Evolutionary conservation across 2,113 vertebrate genomes (phyloP).

Genomic region (Propithecus coquereli): DNA sequence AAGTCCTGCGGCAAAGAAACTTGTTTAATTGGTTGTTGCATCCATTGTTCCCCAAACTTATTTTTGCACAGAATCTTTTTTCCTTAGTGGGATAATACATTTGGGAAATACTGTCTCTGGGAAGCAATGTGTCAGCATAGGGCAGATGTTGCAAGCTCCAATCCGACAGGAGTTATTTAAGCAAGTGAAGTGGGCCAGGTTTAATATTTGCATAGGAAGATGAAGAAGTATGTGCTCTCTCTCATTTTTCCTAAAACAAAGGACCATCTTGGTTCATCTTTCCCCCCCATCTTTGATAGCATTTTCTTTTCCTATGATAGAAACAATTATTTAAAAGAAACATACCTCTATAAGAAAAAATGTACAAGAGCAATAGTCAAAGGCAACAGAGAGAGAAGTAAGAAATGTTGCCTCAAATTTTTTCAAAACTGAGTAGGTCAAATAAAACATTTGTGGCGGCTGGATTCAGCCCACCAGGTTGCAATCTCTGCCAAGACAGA

Average conservation of each 20-base stretch:
- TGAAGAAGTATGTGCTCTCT: not conserved
- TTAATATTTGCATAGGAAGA: not conserved
- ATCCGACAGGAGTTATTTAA: not conserved
- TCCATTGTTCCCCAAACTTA: not conserved
- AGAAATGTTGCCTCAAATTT: not conserved
- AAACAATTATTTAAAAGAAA: not conserved
- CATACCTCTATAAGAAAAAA: not conserved
- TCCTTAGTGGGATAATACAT: not conserved
- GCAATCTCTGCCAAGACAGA: not conserved
- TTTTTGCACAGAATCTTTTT: not conserved
- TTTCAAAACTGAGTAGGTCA: not conserved
- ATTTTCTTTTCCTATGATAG: not conserved
- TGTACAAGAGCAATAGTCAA: not conserved
- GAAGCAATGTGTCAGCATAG: not conserved
- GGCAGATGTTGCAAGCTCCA: not conserved
- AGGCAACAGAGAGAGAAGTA: not conserved
- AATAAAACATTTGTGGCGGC: not conserved
- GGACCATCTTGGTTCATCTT: not conserved
- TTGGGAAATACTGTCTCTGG: not conserved
- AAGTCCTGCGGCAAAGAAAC: not conserved
- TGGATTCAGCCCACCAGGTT: not conserved
- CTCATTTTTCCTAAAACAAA: constrained; percentile 2
- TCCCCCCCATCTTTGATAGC: not conserved
- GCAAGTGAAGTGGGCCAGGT: not conserved
- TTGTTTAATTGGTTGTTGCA: not conserved